A percentile compares a stretch with the other conserved stretches of the same genome.
These are phyloP conservation scores for Pseudochirops cupreus DNA, from an alignment of 2,797 vertebrate species.

Conservation along the genomic window DNA sequence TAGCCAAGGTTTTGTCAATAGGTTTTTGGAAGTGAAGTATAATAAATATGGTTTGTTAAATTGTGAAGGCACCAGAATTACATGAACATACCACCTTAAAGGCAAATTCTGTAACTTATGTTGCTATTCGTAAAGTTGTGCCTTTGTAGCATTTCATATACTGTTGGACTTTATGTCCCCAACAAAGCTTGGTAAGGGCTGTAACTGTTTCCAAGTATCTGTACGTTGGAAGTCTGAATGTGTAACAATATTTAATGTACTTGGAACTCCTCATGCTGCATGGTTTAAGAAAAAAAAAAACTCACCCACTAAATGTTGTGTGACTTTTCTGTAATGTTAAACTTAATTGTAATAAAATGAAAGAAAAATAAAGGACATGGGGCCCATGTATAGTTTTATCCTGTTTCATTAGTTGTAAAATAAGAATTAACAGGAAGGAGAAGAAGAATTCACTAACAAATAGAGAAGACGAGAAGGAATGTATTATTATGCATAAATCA, in stretches of 20 bases:
- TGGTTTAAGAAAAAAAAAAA: slow-evolving; percentile 87
- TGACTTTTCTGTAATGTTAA: slow-evolving; percentile 97
- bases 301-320: slow-evolving; percentile 91
- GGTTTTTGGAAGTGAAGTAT: slow-evolving; percentile 99
- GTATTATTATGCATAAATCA: not conserved
- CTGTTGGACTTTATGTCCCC: slow-evolving; percentile 99
- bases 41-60: slow-evolving; percentile 98
- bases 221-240: slow-evolving; percentile 88
- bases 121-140: slow-evolving; percentile 91
- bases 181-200: slow-evolving; percentile 99
- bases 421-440: not conserved
- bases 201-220: slow-evolving; percentile 89
- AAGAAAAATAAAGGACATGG: slow-evolving; percentile 88
- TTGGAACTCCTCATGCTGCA: slow-evolving; percentile 92
- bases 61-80: slow-evolving; percentile 98
- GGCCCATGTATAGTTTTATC: not conserved
- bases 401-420: not conserved
- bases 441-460: not conserved
- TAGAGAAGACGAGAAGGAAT: not conserved
- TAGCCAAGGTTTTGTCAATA: slow-evolving; percentile 92
- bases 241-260: slow-evolving; percentile 91
- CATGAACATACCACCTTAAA: slow-evolving; percentile 97
- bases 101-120: slow-evolving; percentile 97
- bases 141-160: slow-evolving; percentile 96
- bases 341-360: slow-evolving; percentile 99